phyloP scores from a whole-genome alignment of 1,140 invertebrate species.

The Lethrus apterus region DNA sequence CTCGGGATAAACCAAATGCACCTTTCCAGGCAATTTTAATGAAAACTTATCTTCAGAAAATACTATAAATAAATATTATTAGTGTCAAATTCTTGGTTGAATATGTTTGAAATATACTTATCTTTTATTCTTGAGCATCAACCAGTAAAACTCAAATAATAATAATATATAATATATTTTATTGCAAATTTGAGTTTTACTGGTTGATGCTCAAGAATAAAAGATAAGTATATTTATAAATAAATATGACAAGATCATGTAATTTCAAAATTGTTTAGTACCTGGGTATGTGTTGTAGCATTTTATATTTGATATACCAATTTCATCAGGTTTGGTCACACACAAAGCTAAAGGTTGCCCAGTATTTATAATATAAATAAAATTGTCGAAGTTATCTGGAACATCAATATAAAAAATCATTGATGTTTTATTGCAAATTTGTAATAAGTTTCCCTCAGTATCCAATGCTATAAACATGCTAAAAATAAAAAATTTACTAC shows the following conservation, averaged over 20 bases:
- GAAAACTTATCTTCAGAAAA: conserved; percentile 18
- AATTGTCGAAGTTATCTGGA: conserved; percentile 9
- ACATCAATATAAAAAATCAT: background rate
- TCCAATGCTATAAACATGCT: conserved; percentile 17
- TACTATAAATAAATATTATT: conserved; percentile 4
- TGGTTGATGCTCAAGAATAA: too few relatives aligned
- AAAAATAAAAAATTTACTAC: conserved; percentile 6
- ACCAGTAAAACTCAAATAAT: too few relatives aligned
- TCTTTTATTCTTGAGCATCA: too few relatives aligned
- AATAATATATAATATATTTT: too few relatives aligned
- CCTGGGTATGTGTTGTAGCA: conserved; percentile 4
- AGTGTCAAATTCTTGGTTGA: background rate
- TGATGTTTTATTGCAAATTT: conserved; percentile 14
- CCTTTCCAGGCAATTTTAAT: conserved; percentile 17
- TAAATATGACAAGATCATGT: too few relatives aligned
- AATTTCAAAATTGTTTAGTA: background rate
- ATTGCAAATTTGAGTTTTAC: conserved; percentile 1
- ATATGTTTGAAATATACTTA: too few relatives aligned
- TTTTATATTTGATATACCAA: conserved; percentile 1
- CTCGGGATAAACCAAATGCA: conserved; percentile 21
- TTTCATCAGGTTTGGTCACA: conserved; percentile 8
- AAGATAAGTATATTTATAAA: background rate
- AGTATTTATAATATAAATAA: conserved; percentile 5
- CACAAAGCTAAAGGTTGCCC: background rate
- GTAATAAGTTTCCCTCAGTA: conserved; percentile 11